Base-by-base conservation (phyloP, 2,888 invertebrate species). In the Euclidia mi region DNA sequence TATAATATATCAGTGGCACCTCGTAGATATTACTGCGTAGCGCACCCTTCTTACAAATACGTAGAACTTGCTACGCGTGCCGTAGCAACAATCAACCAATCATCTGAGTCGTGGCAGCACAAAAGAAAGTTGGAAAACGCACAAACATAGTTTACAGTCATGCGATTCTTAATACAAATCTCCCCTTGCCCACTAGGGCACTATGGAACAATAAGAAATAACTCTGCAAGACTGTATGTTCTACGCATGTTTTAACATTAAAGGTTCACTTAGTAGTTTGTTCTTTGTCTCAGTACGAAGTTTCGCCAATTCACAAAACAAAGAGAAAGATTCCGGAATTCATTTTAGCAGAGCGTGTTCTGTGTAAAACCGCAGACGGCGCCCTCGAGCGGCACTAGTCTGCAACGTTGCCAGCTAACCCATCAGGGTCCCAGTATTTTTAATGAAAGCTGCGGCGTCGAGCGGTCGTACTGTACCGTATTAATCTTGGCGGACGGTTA, bases 381-480 rank as follows among this genome's bases (percentile, higher is more conserved):
- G 62, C 72, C 75, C 65, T 65, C 60, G 61, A 61, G 60, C 64
- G 70, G 70, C 71, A 66, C 65, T 65, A 73, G 67, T 60, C 71
- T 62, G 55, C 58, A 51, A 73, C 62, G 61, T 61, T 69, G 74
- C 71, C 74, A 68, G 71, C 71, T 66, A 83, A 82, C 84, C 87
- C 84, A 86, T 85, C 82, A 85, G 82, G 62, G 67, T 87, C 84
- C 82, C 83, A 87, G 86, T 88, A 84, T 87, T 90, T 90, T 90
- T 92, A 93, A 92, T 92, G 91, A 92, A 92, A 90, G 88, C 89
- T 83, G 86, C 81, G 91, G 91, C 90, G 91, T 85, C 87, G 88
- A 88, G 85, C 86, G 88, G 89, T 87, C 90, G 88, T 84, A 82
- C 87, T 81, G 84, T 84, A 82, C 87, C 88, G 91, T 92, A 94